Conservation (phyloP, 2,888 invertebrate genomes). For the Diploptera punctata region DNA sequence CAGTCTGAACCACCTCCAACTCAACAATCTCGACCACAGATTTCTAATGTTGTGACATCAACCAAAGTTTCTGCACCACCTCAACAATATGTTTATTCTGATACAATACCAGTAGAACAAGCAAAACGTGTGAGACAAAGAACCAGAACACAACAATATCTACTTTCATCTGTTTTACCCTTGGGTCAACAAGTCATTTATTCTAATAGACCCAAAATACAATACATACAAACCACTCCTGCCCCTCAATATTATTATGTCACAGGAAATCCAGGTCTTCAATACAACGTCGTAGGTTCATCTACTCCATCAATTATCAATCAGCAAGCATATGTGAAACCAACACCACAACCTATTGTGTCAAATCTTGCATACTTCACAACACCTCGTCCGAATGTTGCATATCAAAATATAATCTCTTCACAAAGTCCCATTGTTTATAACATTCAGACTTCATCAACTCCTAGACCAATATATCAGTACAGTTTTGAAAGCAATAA, state of each 20-base stretch:
- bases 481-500: conserved; percentile 7
- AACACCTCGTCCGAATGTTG: conserved; percentile 10
- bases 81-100: neutral
- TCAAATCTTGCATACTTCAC: conserved; percentile 16
- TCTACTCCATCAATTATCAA: neutral
- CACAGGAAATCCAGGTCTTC: conserved; percentile 3
- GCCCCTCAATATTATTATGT: conserved; percentile 13
- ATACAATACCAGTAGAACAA: neutral
- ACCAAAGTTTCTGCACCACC: neutral
- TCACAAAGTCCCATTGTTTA: neutral
- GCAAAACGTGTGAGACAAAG: neutral
- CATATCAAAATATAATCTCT: neutral
- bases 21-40: neutral
- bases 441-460: neutral
- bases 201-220: neutral
- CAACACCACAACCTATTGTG: neutral
- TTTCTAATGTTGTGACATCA: neutral
- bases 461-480: conserved; percentile 11
- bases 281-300: neutral
- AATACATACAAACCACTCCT: neutral
- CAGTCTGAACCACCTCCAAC: neutral
- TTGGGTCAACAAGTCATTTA: neutral
- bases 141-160: neutral
- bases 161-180: neutral
- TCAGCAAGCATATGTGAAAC: neutral